phyloP scores from a whole-genome alignment of 2,888 invertebrate genomes.

The Diarsia dahlii region DNA sequence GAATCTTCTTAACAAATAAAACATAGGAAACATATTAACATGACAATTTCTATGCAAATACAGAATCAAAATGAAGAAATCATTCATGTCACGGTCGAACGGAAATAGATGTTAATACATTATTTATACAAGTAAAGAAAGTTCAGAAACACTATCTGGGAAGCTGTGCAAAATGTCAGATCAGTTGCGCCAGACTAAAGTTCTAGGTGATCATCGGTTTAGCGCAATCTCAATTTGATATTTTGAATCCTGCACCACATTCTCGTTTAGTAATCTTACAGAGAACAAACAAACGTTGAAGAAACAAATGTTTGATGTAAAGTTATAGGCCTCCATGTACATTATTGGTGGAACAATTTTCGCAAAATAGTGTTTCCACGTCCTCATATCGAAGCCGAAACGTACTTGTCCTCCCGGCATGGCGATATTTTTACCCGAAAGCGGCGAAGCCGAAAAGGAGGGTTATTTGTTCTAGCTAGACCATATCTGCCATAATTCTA shows the following conservation, averaged over 20 bases:
- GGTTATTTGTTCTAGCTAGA: no score
- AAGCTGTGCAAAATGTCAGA: conserved; percentile 28
- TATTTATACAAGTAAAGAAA: conserved; percentile 15
- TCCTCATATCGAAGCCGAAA: no score
- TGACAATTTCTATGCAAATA: conserved; percentile 6
- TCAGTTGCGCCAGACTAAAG: conserved; percentile 9
- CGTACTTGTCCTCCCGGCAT: no score
- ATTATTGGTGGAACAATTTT: no score
- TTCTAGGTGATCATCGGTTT: conserved; percentile 12
- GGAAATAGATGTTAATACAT: conserved; percentile 7
- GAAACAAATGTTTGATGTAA: no score
- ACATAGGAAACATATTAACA: background rate
- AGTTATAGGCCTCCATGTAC: no score
- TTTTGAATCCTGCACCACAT: background rate
- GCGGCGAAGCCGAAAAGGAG: no score
- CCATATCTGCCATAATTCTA: no score
- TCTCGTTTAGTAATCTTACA: no score
- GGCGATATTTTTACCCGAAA: no score
- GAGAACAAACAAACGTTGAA: no score
- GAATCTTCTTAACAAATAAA: conserved; percentile 1
- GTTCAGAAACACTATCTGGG: background rate
- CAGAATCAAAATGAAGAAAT: conserved; percentile 30
- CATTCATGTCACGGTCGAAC: conserved; percentile 37
- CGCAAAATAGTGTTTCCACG: no score
- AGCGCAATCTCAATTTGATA: conserved; percentile 8